Evolutionary conservation across 2,797 vertebrate species (phyloP).

Genomic region (Myotis findleyi): DNA sequence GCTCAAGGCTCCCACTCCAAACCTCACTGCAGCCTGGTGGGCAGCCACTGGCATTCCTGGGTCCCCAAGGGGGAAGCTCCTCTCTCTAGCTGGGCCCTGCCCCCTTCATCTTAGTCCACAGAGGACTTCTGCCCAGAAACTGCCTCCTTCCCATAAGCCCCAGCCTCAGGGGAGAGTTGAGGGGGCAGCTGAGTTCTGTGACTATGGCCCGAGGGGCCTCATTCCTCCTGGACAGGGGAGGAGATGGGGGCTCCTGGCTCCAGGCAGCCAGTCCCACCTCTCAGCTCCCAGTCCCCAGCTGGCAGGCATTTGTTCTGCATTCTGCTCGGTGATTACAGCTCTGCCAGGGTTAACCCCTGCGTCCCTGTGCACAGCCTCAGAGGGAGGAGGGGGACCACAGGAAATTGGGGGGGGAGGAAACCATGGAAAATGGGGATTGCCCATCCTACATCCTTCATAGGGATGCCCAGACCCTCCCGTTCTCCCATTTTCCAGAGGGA

Average conservation of each 20-base stretch:
- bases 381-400: not conserved
- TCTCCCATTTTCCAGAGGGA: not conserved
- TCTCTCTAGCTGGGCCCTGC: not conserved
- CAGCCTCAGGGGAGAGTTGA: not conserved
- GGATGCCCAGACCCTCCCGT: not conserved
- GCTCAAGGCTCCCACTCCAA: not conserved
- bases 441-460: not conserved
- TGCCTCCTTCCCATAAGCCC: not conserved
- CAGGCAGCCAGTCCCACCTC: rapidly evolving
- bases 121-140: not conserved
- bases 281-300: conserved; percentile 79
- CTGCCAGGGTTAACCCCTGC: conserved; percentile 67
- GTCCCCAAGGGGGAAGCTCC: not conserved
- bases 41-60: not conserved
- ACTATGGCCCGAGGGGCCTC: not conserved
- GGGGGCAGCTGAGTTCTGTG: not conserved
- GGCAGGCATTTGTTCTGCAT: conserved; percentile 89
- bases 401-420: not conserved
- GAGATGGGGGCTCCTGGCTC: not conserved
- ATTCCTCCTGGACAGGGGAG: not conserved
- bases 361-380: conserved; percentile 54
- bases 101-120: not conserved
- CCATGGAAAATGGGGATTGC: not conserved
- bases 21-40: conserved; percentile 1
- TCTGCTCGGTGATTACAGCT: conserved; percentile 75